Evolutionary conservation across 2,797 vertebrate species (phyloP).

Genomic region (Mormyrops attenuatus): DNA sequence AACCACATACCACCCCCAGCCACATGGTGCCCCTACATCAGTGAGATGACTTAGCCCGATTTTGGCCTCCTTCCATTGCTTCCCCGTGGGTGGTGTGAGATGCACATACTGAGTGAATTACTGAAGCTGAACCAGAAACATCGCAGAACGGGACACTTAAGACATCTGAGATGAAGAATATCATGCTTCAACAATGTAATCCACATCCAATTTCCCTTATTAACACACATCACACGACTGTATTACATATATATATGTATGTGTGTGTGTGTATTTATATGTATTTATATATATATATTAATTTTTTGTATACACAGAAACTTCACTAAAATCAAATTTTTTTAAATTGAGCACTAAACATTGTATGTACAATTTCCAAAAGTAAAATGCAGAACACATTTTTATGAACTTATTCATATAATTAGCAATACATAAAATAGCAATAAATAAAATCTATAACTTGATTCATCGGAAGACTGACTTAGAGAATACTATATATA

Average conservation of each 20-base stretch:
- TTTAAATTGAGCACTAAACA: neutral
- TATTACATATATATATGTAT: too few relatives aligned
- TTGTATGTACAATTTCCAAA: neutral
- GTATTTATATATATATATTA: too few relatives aligned
- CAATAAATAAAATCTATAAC: neutral
- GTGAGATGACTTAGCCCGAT: neutral
- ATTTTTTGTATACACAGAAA: neutral
- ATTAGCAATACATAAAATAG: neutral
- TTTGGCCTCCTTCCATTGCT: neutral
- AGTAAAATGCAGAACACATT: neutral
- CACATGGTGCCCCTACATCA: neutral
- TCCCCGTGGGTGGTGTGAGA: neutral
- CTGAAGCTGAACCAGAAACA: neutral
- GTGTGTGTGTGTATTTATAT: too few relatives aligned
- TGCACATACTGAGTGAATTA: neutral
- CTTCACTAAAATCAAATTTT: neutral
- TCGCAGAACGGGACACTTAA: neutral
- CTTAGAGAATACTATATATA: neutral
- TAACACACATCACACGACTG: neutral
- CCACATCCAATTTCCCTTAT: neutral
- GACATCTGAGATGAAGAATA: neutral
- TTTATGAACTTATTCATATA: neutral
- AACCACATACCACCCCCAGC: neutral
- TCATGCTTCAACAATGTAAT: neutral
- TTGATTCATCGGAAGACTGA: neutral